Conservation (phyloP, 2,113 vertebrate genomes). For the Alouatta palliata region DNA sequence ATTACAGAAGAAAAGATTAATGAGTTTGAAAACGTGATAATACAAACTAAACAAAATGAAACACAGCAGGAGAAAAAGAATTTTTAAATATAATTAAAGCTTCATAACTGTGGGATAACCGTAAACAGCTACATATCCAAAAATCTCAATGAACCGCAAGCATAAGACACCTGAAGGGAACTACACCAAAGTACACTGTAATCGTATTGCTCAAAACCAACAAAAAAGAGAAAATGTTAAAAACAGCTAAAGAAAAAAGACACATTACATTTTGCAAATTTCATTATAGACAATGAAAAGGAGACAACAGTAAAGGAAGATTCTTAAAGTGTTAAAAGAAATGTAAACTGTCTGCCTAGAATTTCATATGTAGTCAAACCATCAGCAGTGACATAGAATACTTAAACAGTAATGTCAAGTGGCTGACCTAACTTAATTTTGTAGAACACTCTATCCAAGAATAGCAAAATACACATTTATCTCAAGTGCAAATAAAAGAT, state of each 20-base stretch:
- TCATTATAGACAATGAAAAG: neutral
- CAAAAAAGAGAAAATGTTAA: neutral
- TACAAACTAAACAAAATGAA: neutral
- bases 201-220: neutral
- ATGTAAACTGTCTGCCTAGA: neutral
- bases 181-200: neutral
- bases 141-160: neutral
- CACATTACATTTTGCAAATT: neutral
- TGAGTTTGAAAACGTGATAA: neutral
- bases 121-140: neutral
- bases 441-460: neutral
- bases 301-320: neutral
- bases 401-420: neutral
- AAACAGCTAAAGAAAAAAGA: neutral
- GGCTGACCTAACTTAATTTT: neutral
- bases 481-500: neutral
- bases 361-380: neutral
- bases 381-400: neutral
- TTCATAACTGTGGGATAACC: neutral
- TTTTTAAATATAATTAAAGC: neutral
- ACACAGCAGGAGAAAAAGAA: neutral
- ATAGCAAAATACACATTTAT: neutral
- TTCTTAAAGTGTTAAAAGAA: neutral
- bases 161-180: neutral
- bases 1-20: neutral